Percentiles rank a stretch among this genome's conserved stretches.
Conservation (phyloP, 2,888 invertebrate genomes). For the Gnatocerus cornutus region DNA sequence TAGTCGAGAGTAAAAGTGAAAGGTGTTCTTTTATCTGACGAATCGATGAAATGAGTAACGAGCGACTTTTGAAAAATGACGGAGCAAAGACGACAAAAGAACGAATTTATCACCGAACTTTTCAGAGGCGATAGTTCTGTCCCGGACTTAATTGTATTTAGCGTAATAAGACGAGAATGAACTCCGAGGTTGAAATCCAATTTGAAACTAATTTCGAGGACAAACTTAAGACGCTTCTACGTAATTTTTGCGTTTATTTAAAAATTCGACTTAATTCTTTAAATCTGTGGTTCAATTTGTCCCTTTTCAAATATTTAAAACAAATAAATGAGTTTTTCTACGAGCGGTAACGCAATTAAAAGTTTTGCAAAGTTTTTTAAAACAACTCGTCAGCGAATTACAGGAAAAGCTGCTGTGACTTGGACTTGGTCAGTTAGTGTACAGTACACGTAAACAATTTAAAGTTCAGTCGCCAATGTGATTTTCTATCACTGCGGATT, state of each 20-base stretch:
- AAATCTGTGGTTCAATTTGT: not conserved
- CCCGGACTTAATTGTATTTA: constrained; percentile 30
- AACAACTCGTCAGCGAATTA: not conserved
- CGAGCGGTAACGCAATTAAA: constrained; percentile 12
- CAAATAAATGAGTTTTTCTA: constrained; percentile 11
- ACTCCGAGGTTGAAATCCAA: constrained; percentile 34
- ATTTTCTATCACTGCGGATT: constrained; percentile 4
- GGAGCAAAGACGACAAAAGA: constrained; percentile 1
- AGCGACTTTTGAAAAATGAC: constrained; percentile 26
- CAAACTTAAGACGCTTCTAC: constrained; percentile 7
- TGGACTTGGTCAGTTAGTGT: not conserved
- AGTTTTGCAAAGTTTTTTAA: not conserved
- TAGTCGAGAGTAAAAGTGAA: constrained; percentile 8
- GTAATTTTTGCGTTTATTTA: too few species aligned
- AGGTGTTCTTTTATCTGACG: not conserved
- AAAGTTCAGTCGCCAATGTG: not conserved
- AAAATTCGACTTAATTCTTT: too few species aligned
- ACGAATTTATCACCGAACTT: constrained; percentile 28
- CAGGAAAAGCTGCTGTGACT: not conserved
- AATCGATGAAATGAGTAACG: constrained; percentile 13
- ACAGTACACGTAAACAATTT: constrained; percentile 3
- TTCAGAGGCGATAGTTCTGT: constrained; percentile 13
- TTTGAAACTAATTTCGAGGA: constrained; percentile 38
- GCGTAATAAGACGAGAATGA: constrained; percentile 5
- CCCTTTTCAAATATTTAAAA: constrained; percentile 21